These are phyloP conservation scores for Naja naja DNA, from an alignment of 2,113 vertebrate genomes.

Conservation along the genomic window DNA sequence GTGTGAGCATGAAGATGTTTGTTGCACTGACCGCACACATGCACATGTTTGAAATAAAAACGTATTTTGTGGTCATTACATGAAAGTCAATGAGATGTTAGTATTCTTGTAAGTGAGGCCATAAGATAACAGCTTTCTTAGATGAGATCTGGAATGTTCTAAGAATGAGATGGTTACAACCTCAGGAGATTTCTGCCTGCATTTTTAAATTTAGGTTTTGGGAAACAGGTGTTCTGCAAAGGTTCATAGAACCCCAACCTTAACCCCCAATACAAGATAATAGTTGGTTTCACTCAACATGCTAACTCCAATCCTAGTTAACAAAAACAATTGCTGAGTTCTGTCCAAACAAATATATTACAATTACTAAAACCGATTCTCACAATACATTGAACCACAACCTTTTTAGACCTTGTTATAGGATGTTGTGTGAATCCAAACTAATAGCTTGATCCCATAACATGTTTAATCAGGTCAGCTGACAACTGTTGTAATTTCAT, in stretches of 20 bases:
- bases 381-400: neutral
- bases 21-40: neutral
- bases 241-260: neutral
- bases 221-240: neutral
- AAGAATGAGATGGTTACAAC: neutral
- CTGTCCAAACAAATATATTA: neutral
- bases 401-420: neutral
- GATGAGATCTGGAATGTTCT: neutral
- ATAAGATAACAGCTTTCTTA: neutral
- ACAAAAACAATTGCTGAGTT: neutral
- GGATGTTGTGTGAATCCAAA: neutral
- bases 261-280: neutral
- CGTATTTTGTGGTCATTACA: neutral
- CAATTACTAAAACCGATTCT: neutral
- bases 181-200: neutral
- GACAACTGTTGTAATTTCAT: neutral
- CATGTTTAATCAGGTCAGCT: neutral
- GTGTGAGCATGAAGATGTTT: neutral
- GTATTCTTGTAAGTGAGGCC: neutral
- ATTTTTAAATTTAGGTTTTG: neutral
- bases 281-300: neutral
- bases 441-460: neutral
- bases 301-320: neutral
- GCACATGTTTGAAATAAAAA: neutral
- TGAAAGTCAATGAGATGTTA: neutral